Evolutionary conservation across 1,140 invertebrate genomes (phyloP).

Genomic region (Habropoda laboriosa): DNA sequence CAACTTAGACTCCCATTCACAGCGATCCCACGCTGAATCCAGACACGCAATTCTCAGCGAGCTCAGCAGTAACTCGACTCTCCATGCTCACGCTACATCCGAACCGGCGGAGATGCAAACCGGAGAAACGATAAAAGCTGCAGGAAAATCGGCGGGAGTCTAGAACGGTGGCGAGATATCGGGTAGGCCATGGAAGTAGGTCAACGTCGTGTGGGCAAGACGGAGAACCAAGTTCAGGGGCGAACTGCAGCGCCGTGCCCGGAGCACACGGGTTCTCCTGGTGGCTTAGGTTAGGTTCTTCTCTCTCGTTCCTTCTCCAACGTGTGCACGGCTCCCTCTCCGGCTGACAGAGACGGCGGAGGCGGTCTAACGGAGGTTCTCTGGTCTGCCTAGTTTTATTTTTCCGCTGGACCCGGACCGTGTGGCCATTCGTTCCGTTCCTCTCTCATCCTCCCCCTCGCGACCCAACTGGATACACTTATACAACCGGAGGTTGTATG

Average conservation of each 20-base stretch:
- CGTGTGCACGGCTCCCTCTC: constrained; percentile 19
- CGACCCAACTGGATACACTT: constrained; percentile 6
- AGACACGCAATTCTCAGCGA: too few species aligned
- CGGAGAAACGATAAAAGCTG: too few species aligned
- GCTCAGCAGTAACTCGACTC: too few species aligned
- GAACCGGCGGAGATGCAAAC: too few species aligned
- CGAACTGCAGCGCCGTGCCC: constrained; percentile 71
- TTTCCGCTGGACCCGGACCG: constrained; percentile 44
- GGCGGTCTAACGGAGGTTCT: constrained; percentile 57
- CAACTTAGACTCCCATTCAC: too few species aligned
- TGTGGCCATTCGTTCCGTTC: constrained; percentile 60
- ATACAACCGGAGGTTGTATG: too few species aligned
- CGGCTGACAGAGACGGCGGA: constrained; percentile 35
- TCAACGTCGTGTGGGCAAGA: constrained; percentile 75
- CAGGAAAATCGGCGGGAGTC: constrained; percentile 35
- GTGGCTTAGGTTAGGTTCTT: constrained; percentile 71
- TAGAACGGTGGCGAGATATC: constrained; percentile 42
- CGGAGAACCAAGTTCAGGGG: constrained; percentile 80
- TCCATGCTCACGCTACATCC: too few species aligned
- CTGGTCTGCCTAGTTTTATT: constrained; percentile 66
- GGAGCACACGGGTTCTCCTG: constrained; percentile 55
- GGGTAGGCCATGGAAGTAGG: constrained; percentile 76
- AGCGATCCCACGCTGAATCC: too few species aligned
- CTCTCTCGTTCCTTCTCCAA: constrained; percentile 49
- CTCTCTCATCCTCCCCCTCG: constrained; percentile 23